Evolutionary conservation across 2,797 vertebrate species (phyloP), one percentile per base, ranked within the genome.

Genomic region (Apodemus agrarius): DNA sequence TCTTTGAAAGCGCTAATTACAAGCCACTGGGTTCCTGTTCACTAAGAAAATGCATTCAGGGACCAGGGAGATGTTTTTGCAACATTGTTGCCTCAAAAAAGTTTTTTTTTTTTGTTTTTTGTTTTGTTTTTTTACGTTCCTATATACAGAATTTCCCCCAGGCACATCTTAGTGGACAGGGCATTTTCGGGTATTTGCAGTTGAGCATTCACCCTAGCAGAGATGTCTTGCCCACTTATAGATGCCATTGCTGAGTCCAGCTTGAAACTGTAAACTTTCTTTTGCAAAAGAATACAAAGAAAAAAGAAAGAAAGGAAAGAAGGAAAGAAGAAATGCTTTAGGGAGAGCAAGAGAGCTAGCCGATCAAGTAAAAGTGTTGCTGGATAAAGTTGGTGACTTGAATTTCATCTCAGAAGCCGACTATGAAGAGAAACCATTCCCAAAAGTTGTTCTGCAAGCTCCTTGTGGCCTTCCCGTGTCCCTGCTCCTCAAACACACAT

Each of bases 191-290:
- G 29, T 74, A 61, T 78, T 65, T 78, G 31, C 24, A 69, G 29
- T 24, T 74, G 65, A 61, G 1, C 2, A 29, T 80, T 0, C 43
- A 37, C 22, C 46, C 89, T 96, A 76, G 59, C 89, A 29, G 63
- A 94, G 57, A 91, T n/a, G 46, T 65, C 37, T 78, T 94, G 67
- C 34, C 34, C 52, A 40, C 93, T 89, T 94, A 79, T 78, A 96
- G 34, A 22, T 95, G 17, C 79, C 37, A 94, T 52, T 86, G 72
- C 63, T 76, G 63, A 40, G 78, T 14, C 19, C 89, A 80, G 24
- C 65, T 96, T 95, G 46, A 97, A 96, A 95, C 82, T 80, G 31
- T 83, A 40, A 90, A 78, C 57, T 34, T 78, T n/a, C 37, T 85
- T 46, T 89, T 79, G 2, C 31, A 52, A 3, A 49, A 43, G 54